Evolutionary conservation across 2,888 invertebrate species (phyloP), one percentile per base, ranked within the genome.

Genomic region (Oligia fasciuncula): DNA sequence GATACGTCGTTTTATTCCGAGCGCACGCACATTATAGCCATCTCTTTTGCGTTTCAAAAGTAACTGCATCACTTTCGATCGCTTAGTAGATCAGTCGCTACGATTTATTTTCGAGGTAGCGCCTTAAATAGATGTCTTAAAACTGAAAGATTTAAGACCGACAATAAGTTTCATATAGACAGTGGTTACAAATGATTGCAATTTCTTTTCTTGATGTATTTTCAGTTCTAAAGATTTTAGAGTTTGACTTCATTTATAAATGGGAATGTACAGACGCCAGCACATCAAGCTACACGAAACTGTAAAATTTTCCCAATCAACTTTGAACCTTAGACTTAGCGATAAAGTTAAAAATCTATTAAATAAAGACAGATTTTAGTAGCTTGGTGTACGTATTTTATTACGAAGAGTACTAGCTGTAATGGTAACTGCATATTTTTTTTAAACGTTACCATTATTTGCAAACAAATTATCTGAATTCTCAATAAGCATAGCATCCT

Each of bases 141-240:
- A 66, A 71, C 65, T 68, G 19, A 69, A 83, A 49, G 78, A 83
- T 77, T 85, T 76, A 80, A 76, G 76, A 73, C 72, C 70, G 46
- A 17, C 65, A 43, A 14, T 84, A 73, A 73, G 65, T 71, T 81
- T 78, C 79, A 57, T 67, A 71, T 40, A 49, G 84, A 67, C 78
- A 62, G 60, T 49, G 70, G 70, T 78, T 62, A 84, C 79, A 71
- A 81, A 79, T 79, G 67, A 43, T 54, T 23, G 66, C 51, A 6
- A 84, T 84, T 81, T 78, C 14, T 62, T 83, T 54, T 46, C 49
- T 60, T 54, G 60, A 60, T 62, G 29, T 19, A 35, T 77, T 83
- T 83, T 62, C 40, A 63, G 49, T 63, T 68, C 1, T 76, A n/a
- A 57, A 69, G 13, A 43, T 65, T 76, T 80, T 46, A n/a, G 19